These are phyloP conservation scores for Palloptera scutellata DNA, from an alignment of 2,888 invertebrate species.

Conservation along the genomic window DNA sequence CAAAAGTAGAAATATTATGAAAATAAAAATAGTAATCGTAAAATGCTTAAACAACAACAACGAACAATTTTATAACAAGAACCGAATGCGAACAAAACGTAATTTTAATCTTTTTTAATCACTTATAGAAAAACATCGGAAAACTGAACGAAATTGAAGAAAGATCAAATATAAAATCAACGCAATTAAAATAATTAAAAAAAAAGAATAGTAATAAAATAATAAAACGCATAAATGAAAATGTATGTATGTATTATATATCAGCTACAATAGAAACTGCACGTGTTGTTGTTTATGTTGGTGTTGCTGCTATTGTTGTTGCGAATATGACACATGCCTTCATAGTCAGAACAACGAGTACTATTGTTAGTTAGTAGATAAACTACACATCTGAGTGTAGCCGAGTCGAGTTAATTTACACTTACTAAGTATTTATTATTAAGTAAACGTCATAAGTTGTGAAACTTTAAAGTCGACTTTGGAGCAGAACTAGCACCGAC, in stretches of 20 bases:
- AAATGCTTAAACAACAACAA: conserved; percentile 13
- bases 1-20: conserved; percentile 8
- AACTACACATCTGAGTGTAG: too few relatives aligned
- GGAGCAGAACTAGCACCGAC: too few relatives aligned
- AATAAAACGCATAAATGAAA: too few relatives aligned
- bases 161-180: conserved; percentile 32
- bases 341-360: background rate
- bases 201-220: conserved; percentile 27
- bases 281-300: background rate
- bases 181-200: conserved; percentile 39
- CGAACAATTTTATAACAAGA: conserved; percentile 24
- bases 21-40: background rate
- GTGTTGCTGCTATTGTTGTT: conserved; percentile 4
- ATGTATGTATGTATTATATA: too few relatives aligned
- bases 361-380: too few relatives aligned
- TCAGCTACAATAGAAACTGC: too few relatives aligned
- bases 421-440: too few relatives aligned
- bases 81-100: conserved; percentile 28
- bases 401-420: too few relatives aligned
- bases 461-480: too few relatives aligned
- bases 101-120: conserved; percentile 31
- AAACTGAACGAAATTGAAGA: background rate
- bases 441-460: too few relatives aligned
- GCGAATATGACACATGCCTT: conserved; percentile 22
- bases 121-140: conserved; percentile 5